Percentiles rank a stretch among this genome's conserved stretches.
phyloP scores from a whole-genome alignment of 2,888 invertebrate species.

The Synergus umbraculus region DNA sequence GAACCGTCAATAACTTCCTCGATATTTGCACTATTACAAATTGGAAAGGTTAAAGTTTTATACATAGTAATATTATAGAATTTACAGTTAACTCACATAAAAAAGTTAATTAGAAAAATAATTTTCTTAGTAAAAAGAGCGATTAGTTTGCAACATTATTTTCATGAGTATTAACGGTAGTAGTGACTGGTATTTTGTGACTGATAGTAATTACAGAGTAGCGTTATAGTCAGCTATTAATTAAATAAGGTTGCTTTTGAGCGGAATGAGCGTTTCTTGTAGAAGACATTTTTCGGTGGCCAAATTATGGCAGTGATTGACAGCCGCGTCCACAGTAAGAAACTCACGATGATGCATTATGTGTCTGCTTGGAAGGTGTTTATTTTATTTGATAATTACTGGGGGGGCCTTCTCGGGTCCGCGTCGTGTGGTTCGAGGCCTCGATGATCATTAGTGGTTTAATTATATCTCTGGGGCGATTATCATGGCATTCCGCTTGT shows the following conservation, averaged over 20 bases:
- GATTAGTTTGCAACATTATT: conserved; percentile 38
- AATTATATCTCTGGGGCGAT: conserved; percentile 68
- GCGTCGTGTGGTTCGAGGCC: conserved; percentile 46
- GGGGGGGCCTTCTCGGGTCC: conserved; percentile 48
- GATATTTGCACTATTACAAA: conserved; percentile 13
- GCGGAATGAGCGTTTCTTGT: neutral
- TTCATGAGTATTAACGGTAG: conserved; percentile 34
- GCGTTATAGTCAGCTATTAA: conserved; percentile 34
- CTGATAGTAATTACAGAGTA: conserved; percentile 36
- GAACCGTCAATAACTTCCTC: neutral
- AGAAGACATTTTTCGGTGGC: conserved; percentile 30
- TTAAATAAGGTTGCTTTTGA: conserved; percentile 36
- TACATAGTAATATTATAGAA: too few relatives aligned
- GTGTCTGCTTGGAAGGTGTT: conserved; percentile 58
- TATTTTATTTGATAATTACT: conserved; percentile 70
- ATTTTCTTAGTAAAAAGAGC: conserved; percentile 31
- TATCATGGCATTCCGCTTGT: conserved; percentile 64
- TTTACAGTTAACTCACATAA: neutral
- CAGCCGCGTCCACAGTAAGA: conserved; percentile 17
- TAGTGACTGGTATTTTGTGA: neutral
- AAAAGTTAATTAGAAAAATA: conserved; percentile 25
- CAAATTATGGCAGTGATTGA: conserved; percentile 36
- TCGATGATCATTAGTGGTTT: conserved; percentile 69
- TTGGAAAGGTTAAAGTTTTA: too few relatives aligned
- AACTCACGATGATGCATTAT: conserved; percentile 37